Evolutionary conservation across 2,888 invertebrate species (phyloP).

Genomic region (Plusia festucae): DNA sequence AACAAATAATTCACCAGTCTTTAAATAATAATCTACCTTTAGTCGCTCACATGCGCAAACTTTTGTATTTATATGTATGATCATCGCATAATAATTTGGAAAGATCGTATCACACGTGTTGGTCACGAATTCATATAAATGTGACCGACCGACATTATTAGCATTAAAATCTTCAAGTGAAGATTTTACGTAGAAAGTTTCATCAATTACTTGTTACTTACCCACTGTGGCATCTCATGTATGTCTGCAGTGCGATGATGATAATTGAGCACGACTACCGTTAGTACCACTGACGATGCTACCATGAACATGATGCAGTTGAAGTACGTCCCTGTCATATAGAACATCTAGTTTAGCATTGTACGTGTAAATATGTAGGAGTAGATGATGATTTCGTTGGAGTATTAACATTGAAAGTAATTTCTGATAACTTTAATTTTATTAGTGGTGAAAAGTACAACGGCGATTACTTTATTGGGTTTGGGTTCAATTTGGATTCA

Average conservation of each 20-base stretch:
- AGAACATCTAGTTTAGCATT: constrained; percentile 54
- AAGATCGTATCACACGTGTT: too few relatives aligned
- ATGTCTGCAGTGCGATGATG: constrained; percentile 99
- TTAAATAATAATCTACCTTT: neutral
- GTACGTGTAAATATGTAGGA: constrained; percentile 8
- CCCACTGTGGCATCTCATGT: constrained; percentile 99
- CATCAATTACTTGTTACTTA: constrained; percentile 89
- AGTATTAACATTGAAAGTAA: constrained; percentile 6
- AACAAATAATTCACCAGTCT: neutral
- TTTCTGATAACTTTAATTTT: neutral
- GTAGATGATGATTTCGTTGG: constrained; percentile 12
- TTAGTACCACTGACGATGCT: constrained; percentile 98
- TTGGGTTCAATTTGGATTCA: too few relatives aligned
- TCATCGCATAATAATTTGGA: too few relatives aligned
- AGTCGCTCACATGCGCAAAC: too few relatives aligned
- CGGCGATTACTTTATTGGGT: too few relatives aligned
- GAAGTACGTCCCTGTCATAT: constrained; percentile 97
- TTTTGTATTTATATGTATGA: too few relatives aligned
- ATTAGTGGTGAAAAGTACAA: too few relatives aligned
- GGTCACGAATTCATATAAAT: too few relatives aligned
- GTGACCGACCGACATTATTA: too few relatives aligned
- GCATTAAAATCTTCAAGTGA: too few relatives aligned
- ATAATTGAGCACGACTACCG: constrained; percentile 98
- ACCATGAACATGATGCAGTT: constrained; percentile 99
- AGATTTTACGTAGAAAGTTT: neutral